These are phyloP conservation scores for Agrenia bidenticulata DNA, from an alignment of 2,888 invertebrate species.

Conservation along the genomic window DNA sequence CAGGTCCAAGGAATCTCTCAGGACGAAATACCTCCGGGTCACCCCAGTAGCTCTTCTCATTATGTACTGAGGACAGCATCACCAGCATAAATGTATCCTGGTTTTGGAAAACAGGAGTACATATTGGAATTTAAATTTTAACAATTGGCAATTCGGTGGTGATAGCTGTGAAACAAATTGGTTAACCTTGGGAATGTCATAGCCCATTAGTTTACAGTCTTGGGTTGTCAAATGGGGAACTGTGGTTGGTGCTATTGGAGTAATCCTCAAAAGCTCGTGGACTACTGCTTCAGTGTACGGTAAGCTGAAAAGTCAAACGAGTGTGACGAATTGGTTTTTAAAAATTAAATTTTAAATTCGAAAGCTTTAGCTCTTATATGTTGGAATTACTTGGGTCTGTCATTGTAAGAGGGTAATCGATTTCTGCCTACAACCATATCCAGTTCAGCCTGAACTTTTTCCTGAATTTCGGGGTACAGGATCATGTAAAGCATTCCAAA, in stretches of 20 bases:
- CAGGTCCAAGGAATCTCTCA: slow-evolving; percentile 49
- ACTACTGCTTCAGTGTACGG: slow-evolving; percentile 63
- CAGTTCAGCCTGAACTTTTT: slow-evolving; percentile 38
- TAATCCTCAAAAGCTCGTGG: slow-evolving; percentile 60
- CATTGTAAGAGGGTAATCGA: slow-evolving; percentile 34
- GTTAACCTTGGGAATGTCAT: slow-evolving; percentile 59
- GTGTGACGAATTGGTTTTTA: too few relatives aligned
- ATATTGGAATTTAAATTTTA: too few relatives aligned
- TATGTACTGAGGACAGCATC: slow-evolving; percentile 48
- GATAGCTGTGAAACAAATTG: too few relatives aligned
- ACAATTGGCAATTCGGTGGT: too few relatives aligned
- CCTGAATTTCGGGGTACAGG: slow-evolving; percentile 41
- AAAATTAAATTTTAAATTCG: not conserved
- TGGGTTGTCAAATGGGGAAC: slow-evolving; percentile 61
- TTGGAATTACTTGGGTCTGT: slow-evolving; percentile 21
- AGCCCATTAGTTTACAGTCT: slow-evolving; percentile 62
- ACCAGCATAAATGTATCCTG: slow-evolving; percentile 44
- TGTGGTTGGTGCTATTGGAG: slow-evolving; percentile 58
- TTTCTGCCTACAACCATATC: slow-evolving; percentile 35
- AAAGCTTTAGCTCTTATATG: not conserved
- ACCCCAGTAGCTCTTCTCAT: slow-evolving; percentile 50
- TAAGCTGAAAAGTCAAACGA: slow-evolving; percentile 58
- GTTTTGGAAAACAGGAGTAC: too few relatives aligned
- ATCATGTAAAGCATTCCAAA: slow-evolving; percentile 44
- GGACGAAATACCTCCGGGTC: slow-evolving; percentile 53